phyloP scores from a whole-genome alignment of 2,888 invertebrate species.

The Mimumesa dahlbomi region DNA sequence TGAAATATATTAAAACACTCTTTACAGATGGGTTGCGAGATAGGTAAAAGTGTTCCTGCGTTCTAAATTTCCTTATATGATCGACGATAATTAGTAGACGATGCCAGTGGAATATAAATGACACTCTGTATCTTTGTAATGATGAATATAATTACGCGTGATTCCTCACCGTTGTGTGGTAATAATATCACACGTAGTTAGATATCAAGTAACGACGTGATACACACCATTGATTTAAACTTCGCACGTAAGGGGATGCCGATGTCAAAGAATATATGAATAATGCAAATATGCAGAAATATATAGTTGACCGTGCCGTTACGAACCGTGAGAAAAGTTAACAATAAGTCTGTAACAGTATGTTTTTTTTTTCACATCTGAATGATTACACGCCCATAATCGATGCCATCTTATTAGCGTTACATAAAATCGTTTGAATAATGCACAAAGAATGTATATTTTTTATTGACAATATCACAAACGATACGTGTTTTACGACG shows the following conservation, averaged over 20 bases:
- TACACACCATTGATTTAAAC: no score
- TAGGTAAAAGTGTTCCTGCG: background rate
- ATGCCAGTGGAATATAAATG: no score
- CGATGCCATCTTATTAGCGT: constrained; percentile 13
- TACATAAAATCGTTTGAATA: constrained; percentile 29
- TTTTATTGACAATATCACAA: no score
- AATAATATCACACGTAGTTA: no score
- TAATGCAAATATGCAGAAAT: background rate
- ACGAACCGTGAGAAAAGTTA: background rate
- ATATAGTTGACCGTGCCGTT: no score
- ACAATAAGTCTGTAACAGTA: no score
- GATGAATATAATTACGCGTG: background rate
- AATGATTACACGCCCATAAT: constrained; percentile 9
- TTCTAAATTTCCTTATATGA: constrained; percentile 6
- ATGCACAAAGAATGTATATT: background rate
- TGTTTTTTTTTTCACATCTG: background rate
- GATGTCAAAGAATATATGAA: no score
- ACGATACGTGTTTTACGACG: no score
- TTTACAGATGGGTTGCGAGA: background rate
- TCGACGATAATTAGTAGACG: background rate
- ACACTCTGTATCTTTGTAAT: no score
- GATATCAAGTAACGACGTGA: no score
- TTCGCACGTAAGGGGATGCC: no score
- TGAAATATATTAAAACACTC: background rate
- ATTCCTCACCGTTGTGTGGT: no score